These are phyloP conservation scores for Alcis repandata DNA, from an alignment of 2,888 invertebrate genomes.

Conservation along the genomic window DNA sequence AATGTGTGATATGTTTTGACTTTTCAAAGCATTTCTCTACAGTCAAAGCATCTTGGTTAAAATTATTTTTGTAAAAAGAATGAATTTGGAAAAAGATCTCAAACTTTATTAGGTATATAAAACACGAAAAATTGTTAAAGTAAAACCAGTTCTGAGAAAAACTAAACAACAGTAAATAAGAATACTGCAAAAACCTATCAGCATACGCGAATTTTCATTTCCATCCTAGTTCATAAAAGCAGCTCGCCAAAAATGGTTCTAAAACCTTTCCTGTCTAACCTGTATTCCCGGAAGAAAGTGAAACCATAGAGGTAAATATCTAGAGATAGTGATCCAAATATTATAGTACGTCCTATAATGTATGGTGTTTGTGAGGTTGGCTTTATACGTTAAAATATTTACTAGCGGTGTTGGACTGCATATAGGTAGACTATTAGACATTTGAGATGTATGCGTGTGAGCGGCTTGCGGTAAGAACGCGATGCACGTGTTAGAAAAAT, in stretches of 20 bases:
- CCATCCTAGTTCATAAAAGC: background rate
- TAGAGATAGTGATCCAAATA: no score
- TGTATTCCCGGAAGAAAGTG: slow-evolving; percentile 18
- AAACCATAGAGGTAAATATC: background rate
- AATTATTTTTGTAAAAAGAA: background rate
- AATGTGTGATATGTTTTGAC: no score
- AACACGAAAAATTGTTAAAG: no score
- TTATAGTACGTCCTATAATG: no score
- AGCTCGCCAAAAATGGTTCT: background rate
- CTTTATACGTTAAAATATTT: no score
- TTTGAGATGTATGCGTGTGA: no score
- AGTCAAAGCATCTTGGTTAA: background rate
- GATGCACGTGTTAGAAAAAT: no score
- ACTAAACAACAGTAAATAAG: background rate
- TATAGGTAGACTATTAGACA: no score
- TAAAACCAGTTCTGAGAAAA: background rate
- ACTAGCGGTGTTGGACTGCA: no score
- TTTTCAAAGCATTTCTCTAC: background rate
- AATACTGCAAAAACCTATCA: background rate
- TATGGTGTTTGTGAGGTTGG: no score
- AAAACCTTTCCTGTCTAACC: slow-evolving; percentile 3
- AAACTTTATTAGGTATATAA: no score
- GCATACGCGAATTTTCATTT: background rate
- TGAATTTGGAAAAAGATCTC: background rate
- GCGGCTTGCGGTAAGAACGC: no score